Base-by-base conservation (phyloP, 1,140 invertebrate genomes). In the Agrilus planipennis region DNA sequence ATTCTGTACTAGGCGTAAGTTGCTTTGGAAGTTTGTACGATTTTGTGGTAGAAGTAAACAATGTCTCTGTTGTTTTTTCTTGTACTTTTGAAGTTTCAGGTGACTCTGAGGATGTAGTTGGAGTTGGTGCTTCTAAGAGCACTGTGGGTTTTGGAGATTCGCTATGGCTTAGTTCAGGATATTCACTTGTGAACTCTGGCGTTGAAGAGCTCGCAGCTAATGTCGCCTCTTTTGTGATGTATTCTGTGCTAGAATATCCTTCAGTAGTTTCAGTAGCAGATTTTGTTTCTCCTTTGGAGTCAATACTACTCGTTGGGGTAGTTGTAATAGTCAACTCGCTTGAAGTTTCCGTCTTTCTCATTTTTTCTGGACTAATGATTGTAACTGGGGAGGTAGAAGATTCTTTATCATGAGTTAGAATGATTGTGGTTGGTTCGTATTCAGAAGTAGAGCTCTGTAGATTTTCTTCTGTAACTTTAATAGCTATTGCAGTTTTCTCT, bases 251-350 rank as follows among this genome's bases (percentile, higher is more conserved):
- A 9, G 12, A 19, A 6, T 17, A 6, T 35, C 23, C 23, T 25
- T 25, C 23, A 25, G n/a, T 7, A 25, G 6, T 6, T 25, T 25
- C 23, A 25, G 23, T 25, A 7, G 23, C n/a, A n/a, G 23, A 7
- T 25, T 25, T 25, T 25, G 23, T 6, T 25, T 25, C 6, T 25
- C 6, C 23, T 25, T 25, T n/a, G n/a, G 6, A 25, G 6, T 6
- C 6, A 7, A 7, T n/a, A 7, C 6, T 25, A 7, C 6, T 25
- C 35, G 5, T 34, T 21, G 40, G 23, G 20, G 30, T 39, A 6
- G 36, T 42, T 35, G 39, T 42, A 18, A 37, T 47, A 17, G 12
- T 35, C 10, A 18, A 35, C 18, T 34, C 17, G 12, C 7, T 14
- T 20, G 34, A 10, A n/a, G 34, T 35, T 35, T 35, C 34, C 14